phyloP scores from a whole-genome alignment of 2,113 vertebrate genomes.

The Sterrhoptilus dennistouni region DNA sequence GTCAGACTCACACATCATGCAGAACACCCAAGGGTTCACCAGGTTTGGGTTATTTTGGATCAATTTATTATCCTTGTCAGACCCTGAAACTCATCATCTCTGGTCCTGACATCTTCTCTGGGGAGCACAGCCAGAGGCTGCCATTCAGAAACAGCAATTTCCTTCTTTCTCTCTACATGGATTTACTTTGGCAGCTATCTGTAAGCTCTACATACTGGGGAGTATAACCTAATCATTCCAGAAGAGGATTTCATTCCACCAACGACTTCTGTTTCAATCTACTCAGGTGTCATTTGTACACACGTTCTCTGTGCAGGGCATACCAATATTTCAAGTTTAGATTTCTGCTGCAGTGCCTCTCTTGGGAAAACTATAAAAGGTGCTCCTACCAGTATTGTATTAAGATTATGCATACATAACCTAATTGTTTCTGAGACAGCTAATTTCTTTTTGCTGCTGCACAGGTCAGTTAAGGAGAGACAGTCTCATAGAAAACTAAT shows the following conservation, averaged over 20 bases:
- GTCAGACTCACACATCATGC: neutral
- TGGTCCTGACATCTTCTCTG: neutral
- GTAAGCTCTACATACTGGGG: neutral
- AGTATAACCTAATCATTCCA: neutral
- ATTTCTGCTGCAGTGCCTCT: neutral
- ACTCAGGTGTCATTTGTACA: neutral
- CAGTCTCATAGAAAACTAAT: neutral
- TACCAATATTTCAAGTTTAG: neutral
- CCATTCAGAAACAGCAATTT: neutral
- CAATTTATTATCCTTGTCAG: slow-evolving; percentile 14
- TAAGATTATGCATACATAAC: neutral
- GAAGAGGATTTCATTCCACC: neutral
- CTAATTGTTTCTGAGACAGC: neutral
- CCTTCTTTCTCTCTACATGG: neutral
- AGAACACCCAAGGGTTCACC: neutral
- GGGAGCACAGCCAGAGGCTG: neutral
- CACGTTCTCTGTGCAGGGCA: neutral
- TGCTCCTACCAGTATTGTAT: neutral
- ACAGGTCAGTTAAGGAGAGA: neutral
- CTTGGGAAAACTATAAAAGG: neutral
- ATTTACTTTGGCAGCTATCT: neutral
- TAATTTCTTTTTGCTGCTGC: neutral
- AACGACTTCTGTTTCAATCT: neutral
- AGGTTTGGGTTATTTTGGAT: neutral
- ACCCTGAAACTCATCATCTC: neutral